phyloP scores from a whole-genome alignment of 2,888 invertebrate genomes.

The Euclidia mi region DNA sequence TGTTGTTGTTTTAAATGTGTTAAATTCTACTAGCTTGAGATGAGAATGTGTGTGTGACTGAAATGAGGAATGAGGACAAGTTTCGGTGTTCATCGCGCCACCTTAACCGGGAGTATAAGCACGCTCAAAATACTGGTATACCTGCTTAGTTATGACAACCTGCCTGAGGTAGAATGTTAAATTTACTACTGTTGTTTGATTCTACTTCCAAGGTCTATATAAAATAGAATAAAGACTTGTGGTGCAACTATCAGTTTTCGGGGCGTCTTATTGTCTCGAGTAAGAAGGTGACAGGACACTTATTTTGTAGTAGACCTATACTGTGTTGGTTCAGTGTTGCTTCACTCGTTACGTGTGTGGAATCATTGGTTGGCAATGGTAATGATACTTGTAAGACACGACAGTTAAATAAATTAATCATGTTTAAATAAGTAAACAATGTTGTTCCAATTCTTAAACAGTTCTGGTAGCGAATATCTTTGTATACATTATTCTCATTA shows the following conservation, averaged over 20 bases:
- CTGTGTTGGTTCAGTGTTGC: constrained; percentile 71
- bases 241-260: not conserved
- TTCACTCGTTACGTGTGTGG: constrained; percentile 61
- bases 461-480: constrained; percentile 2
- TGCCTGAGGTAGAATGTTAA: too few relatives aligned
- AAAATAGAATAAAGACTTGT: too few relatives aligned
- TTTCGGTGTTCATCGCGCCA: constrained; percentile 54
- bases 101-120: not conserved
- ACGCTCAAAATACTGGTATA: not conserved
- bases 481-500: not conserved
- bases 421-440: constrained; percentile 9
- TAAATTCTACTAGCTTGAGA: constrained; percentile 63
- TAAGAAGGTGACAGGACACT: constrained; percentile 41
- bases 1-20: constrained; percentile 76
- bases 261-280: not conserved
- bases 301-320: constrained; percentile 60
- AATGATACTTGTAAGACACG: constrained; percentile 58
- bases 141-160: too few relatives aligned
- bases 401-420: constrained; percentile 18
- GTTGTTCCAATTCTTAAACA: constrained; percentile 5
- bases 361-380: constrained; percentile 52
- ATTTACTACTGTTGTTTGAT: too few relatives aligned
- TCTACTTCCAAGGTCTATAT: too few relatives aligned
- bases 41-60: constrained; percentile 61
- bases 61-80: constrained; percentile 54